Base-by-base conservation (phyloP, 2,113 vertebrate species). In the Haplotaxodon microlepis region DNA sequence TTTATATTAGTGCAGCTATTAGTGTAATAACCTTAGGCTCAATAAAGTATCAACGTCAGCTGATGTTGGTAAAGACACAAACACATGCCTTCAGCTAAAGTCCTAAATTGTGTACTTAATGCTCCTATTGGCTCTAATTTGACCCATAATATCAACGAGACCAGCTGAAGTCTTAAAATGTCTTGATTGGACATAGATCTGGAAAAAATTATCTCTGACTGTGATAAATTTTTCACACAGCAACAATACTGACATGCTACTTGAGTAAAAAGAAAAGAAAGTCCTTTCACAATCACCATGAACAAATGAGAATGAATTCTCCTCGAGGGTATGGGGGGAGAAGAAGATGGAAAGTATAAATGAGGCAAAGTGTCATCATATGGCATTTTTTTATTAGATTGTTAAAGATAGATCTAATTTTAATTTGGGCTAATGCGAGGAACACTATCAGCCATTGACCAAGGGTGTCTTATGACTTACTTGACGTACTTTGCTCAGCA, bases 381-480 rank as follows among this genome's bases (percentile, higher is more conserved):
- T 94, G 94, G 87, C 86, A 91, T 93, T 94, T 90, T 93, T 93
- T 94, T 90, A 95, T 95, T 91, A 91, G 89, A 89, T 92, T 89
- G 88, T 92, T 92, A 93, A 94, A 95, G 93, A 95, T 94, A 89
- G 90, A 96, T 95, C 95, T 95, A 84, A 95, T 95, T 96, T 95
- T 96, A 95, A 96, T 96, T 95, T 93, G 85, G 90, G 82, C 91
- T 95, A 93, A 96, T 95, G 89, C 79, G 92, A 93, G 90, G 95
- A 94, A 96, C 93, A 95, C 92, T 94, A 91, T 95, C 92, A 80
- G 82, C 94, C 88, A 94, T 96, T 95, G 93, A 95, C 85, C 42
- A 6, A 71, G 89, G 86, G 94, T 92, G 95, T 96, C 95, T 96
- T 94, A 94, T 97, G 96, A 97, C 95, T 93, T 93, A 90, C 92